Conservation (phyloP, 2,113 vertebrate genomes). For the Physeter macrocephalus region DNA sequence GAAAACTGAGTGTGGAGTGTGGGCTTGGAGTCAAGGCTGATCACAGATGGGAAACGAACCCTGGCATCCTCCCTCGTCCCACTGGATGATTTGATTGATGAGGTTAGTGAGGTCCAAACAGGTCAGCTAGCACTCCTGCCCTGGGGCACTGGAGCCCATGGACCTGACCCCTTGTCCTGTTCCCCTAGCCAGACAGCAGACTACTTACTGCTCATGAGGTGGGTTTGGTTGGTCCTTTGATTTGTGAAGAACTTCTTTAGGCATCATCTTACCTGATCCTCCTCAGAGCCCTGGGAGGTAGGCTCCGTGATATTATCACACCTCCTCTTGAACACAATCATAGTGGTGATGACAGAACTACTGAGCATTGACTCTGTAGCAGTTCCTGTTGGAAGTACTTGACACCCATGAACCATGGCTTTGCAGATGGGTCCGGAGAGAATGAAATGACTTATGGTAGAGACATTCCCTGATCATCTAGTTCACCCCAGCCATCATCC, state of each 20-base stretch:
- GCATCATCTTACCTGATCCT: not conserved
- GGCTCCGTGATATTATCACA: not conserved
- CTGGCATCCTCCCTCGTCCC: not conserved
- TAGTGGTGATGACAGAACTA: accelerated
- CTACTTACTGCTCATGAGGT: accelerated
- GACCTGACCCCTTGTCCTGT: too few species aligned
- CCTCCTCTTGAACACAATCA: accelerated
- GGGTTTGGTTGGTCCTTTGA: not conserved
- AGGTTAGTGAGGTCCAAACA: not conserved
- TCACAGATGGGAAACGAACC: not conserved
- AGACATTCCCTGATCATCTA: not conserved
- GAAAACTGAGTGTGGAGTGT: constrained; percentile 27
- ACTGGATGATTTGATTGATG: not conserved
- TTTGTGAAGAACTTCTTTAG: not conserved
- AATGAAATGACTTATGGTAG: not conserved
- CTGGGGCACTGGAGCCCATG: not conserved
- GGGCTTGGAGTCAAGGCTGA: not conserved
- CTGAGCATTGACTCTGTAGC: accelerated
- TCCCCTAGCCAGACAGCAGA: not conserved
- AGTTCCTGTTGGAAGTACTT: not conserved
- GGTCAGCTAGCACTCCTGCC: accelerated
- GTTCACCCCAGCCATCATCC: not conserved
- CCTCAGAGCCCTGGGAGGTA: not conserved
- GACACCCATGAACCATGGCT: accelerated
- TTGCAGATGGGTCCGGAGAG: not conserved